Percentiles rank a stretch among this genome's conserved stretches.
Conservation (phyloP, 2,797 vertebrate genomes). For the Xenentodon cancila region DNA sequence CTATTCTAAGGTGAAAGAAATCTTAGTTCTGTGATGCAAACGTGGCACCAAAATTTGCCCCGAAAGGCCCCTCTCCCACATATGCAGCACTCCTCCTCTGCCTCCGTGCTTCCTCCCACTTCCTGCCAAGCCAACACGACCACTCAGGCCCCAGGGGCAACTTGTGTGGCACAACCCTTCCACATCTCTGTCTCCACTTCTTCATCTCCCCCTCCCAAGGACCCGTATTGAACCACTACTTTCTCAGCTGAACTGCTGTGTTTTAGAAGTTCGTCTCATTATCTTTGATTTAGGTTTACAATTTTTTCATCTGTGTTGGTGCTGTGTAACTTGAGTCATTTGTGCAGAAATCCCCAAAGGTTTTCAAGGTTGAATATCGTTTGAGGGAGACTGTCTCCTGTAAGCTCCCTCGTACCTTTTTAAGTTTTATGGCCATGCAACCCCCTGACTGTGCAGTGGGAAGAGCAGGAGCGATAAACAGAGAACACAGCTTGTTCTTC, state of each 20-base stretch:
- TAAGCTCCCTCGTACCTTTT: constrained; percentile 24
- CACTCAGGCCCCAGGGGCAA: constrained; percentile 69
- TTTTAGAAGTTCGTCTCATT: too few species aligned
- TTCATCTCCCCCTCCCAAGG: background rate
- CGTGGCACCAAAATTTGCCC: constrained; percentile 75
- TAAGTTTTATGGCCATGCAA: constrained; percentile 30
- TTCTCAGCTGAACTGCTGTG: too few species aligned
- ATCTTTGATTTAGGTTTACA: background rate
- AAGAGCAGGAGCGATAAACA: constrained; percentile 52
- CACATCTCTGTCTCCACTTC: too few species aligned
- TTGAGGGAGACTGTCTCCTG: constrained; percentile 30
- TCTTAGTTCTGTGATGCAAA: constrained; percentile 77
- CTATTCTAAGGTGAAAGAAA: constrained; percentile 60
- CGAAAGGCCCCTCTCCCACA: constrained; percentile 26
- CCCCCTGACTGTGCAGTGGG: constrained; percentile 32
- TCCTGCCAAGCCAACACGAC: constrained; percentile 59
- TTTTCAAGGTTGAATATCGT: constrained; percentile 16
- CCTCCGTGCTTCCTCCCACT: constrained; percentile 39
- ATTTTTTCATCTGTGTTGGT: background rate
- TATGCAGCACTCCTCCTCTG: constrained; percentile 33
- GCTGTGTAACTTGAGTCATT: background rate
- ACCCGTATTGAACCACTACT: background rate
- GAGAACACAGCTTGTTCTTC: constrained; percentile 38
- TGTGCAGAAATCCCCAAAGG: background rate
- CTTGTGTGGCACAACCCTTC: constrained; percentile 72